These are phyloP conservation scores for Mycteria americana DNA, from an alignment of 2,797 vertebrate genomes.

Conservation along the genomic window DNA sequence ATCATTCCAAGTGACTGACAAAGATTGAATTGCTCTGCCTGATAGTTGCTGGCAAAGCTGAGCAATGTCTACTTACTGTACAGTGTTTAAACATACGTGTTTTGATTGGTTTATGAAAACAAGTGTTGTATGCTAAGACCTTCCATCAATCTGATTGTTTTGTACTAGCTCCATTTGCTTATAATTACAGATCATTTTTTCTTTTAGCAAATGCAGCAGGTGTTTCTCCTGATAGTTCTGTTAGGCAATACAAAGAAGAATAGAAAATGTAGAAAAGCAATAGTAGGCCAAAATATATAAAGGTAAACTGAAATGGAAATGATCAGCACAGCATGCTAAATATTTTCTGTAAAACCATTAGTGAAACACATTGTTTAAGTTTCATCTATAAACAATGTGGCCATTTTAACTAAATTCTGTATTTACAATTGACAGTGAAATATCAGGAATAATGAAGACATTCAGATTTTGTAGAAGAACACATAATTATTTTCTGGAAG, in stretches of 20 bases:
- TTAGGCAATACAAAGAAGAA: background rate
- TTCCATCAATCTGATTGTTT: constrained; percentile 36
- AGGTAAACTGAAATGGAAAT: constrained; percentile 2
- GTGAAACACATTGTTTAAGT: background rate
- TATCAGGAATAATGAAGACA: background rate
- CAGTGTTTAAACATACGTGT: constrained; percentile 12
- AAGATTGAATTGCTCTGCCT: background rate
- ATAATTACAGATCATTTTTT: background rate
- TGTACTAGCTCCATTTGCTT: constrained; percentile 9
- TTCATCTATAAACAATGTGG: background rate
- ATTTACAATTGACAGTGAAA: background rate
- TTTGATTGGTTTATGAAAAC: constrained; percentile 40
- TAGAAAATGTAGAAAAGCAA: background rate
- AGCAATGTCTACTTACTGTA: background rate
- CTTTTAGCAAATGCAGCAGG: constrained; percentile 21
- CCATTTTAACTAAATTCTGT: background rate
- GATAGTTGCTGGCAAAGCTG: constrained; percentile 11
- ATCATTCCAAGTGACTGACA: background rate
- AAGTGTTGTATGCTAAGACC: background rate
- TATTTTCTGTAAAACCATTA: background rate
- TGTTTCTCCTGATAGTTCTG: constrained; percentile 42
- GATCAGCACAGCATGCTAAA: background rate
- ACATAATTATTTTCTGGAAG: background rate
- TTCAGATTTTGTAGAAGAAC: background rate
- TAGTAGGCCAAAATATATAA: background rate